Conservation (phyloP, 2,113 vertebrate species). For the mouse (Mus musculus) region DNA sequence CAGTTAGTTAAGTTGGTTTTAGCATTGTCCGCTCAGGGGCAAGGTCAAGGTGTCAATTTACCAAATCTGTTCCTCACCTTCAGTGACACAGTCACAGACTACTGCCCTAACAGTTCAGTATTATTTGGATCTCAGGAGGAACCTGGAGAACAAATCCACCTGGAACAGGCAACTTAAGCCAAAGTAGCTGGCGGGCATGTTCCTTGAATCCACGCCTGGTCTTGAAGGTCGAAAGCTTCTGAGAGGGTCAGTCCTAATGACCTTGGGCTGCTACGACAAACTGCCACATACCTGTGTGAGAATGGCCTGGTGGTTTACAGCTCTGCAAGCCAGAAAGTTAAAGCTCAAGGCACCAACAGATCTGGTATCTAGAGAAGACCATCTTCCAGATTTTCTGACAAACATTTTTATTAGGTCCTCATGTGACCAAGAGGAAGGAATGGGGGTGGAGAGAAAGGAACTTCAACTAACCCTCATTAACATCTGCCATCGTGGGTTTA, state of each 20-base stretch:
- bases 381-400: background rate
- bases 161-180: conserved; percentile 19
- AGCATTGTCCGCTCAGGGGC: conserved; percentile 75
- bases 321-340: background rate
- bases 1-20: conserved; percentile 81
- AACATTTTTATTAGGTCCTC: background rate
- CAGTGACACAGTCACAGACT: conserved; percentile 56
- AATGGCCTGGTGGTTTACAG: background rate
- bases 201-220: background rate
- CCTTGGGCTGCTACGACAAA: background rate
- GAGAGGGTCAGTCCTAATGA: background rate
- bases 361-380: background rate
- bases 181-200: background rate
- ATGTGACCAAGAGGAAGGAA: background rate
- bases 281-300: background rate
- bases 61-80: conserved; percentile 74
- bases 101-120: conserved; percentile 66
- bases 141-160: conserved; percentile 29
- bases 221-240: background rate
- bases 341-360: background rate
- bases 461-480: background rate
- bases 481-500: background rate
- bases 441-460: too few relatives aligned
- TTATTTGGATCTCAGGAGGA: conserved; percentile 55
- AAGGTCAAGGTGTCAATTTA: conserved; percentile 80